Base-by-base conservation (phyloP, 2,888 invertebrate species). In the Nephrotoma appendiculata region DNA sequence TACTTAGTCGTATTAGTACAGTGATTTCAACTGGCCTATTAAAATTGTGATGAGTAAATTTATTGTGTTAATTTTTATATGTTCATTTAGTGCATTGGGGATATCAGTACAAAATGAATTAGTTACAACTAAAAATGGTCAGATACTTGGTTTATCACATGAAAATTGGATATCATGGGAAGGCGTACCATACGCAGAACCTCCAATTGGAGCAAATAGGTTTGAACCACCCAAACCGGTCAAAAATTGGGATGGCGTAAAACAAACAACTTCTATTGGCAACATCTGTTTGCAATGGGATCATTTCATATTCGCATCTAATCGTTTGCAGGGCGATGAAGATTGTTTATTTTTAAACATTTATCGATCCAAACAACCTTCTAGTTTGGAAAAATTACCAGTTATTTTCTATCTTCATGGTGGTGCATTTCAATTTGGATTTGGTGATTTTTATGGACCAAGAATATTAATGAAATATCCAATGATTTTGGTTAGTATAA, bases 361-460 rank as follows among this genome's bases (percentile, higher is more conserved):
- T 0, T 93, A 93, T 89, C 93, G 94, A 0, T 94, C 95, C 0
- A 19, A 87, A 45, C 90, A 91, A 9, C 94, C 95, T 0, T 95
- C 95, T 0, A 88, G 91, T 0, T 90, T 91, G 0, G 91, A 92
- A 0, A 90, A 91, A 9, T 91, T 94, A 43, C 95, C 95, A 0
- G 95, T 95, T 0, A 88, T 95, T 84, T 93, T 95, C 1, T 93
- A 91, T 89, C 94, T 95, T 87, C 95, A 95, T 88, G 95, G 95
- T 0, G 94, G 95, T 0, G 94, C 94, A 12, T 95, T 94, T 90
- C 95, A 95, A 94, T 95, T 94, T 88, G 95, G 95, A 0, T 91
- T 92, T 2, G 93, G 93, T 0, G 90, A 91, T 6, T 87, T 90
- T 0, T 94, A 93, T 89, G 93, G 93, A 0, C 93, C 94, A 0